These are phyloP conservation scores for Aphelinus atriplicis DNA, from an alignment of 1,140 invertebrate species.

Conservation along the genomic window DNA sequence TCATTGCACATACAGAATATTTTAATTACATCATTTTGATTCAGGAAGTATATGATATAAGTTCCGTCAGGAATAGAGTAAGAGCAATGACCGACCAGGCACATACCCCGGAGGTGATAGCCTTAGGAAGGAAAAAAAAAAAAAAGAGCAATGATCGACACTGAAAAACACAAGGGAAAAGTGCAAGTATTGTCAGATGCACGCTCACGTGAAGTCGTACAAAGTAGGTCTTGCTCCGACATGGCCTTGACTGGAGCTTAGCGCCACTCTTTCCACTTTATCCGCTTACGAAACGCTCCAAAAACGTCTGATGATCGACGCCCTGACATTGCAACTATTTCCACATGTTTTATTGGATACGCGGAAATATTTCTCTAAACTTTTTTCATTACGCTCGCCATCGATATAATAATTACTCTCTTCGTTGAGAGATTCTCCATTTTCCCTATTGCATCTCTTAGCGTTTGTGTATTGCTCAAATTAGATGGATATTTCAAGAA, in stretches of 20 bases:
- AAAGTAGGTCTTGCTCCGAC: constrained; percentile 49
- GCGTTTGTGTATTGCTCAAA: too few species aligned
- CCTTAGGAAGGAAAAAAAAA: too few species aligned
- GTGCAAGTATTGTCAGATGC: neutral
- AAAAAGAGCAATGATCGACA: neutral
- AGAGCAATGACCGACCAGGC: neutral
- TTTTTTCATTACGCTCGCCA: too few species aligned
- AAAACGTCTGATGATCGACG: constrained; percentile 6
- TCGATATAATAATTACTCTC: too few species aligned
- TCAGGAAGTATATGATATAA: too few species aligned
- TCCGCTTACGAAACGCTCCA: constrained; percentile 8
- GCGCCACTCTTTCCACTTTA: neutral
- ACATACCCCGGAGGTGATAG: too few species aligned
- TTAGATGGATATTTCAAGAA: too few species aligned
- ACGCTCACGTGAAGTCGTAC: constrained; percentile 43
- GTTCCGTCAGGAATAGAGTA: too few species aligned
- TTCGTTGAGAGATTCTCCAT: too few species aligned
- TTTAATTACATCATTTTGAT: too few species aligned
- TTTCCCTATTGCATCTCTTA: too few species aligned
- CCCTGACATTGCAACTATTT: constrained; percentile 10
- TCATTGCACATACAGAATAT: too few species aligned
- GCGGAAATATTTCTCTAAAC: neutral
- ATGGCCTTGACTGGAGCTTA: constrained; percentile 40
- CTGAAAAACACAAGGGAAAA: neutral
- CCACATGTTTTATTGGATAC: neutral